phyloP scores from a whole-genome alignment of 2,888 invertebrate species.

The Cryptops parisi region DNA sequence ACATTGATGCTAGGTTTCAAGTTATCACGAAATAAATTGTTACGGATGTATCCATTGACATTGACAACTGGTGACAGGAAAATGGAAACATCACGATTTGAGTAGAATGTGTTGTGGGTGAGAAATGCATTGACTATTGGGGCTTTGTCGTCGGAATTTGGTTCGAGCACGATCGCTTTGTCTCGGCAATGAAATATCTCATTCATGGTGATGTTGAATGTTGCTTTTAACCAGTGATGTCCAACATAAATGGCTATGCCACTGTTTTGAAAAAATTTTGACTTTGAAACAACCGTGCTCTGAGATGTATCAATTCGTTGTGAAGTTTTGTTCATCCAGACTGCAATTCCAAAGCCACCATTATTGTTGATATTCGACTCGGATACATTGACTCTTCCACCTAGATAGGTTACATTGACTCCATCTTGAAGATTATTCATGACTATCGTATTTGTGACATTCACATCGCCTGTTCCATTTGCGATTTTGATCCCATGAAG shows the following conservation, averaged over 20 bases:
- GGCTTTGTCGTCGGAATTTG: slow-evolving; percentile 36
- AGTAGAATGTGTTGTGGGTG: slow-evolving; percentile 69
- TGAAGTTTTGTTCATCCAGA: slow-evolving; percentile 79
- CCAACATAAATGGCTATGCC: slow-evolving; percentile 82
- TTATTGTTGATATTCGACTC: slow-evolving; percentile 49
- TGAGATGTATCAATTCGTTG: slow-evolving; percentile 69
- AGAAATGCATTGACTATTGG: slow-evolving; percentile 63
- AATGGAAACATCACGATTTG: slow-evolving; percentile 53
- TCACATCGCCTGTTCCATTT: slow-evolving; percentile 74
- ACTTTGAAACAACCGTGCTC: slow-evolving; percentile 74
- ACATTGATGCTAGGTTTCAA: background rate
- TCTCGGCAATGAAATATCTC: slow-evolving; percentile 63
- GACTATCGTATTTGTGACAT: slow-evolving; percentile 77
- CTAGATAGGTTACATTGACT: slow-evolving; percentile 86
- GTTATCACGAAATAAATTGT: background rate
- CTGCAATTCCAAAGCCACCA: slow-evolving; percentile 68
- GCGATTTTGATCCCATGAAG: slow-evolving; percentile 41
- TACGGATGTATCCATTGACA: slow-evolving; percentile 47
- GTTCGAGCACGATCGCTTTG: slow-evolving; percentile 63
- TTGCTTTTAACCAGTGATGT: slow-evolving; percentile 65
- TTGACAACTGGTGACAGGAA: slow-evolving; percentile 70
- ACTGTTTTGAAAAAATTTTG: slow-evolving; percentile 69
- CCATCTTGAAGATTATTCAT: slow-evolving; percentile 88
- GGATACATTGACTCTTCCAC: slow-evolving; percentile 85
- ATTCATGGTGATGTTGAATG: slow-evolving; percentile 76